phyloP scores from a whole-genome alignment of 2,797 vertebrate species.

The Lemur catta region DNA sequence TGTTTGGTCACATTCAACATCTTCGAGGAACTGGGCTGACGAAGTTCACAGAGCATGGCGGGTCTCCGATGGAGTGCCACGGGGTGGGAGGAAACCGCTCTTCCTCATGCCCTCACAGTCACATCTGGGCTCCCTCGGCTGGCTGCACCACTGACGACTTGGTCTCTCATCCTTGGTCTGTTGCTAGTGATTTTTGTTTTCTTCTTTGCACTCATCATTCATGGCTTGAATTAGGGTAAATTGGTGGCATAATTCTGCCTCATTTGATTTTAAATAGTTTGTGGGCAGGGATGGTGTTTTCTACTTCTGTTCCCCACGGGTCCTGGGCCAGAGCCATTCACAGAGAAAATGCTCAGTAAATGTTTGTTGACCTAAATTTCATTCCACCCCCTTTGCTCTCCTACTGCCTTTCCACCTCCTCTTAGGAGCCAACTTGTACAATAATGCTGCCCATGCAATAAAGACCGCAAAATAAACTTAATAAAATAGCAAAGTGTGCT shows the following conservation, averaged over 20 bases:
- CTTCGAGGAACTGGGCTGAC: not conserved
- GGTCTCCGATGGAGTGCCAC: not conserved
- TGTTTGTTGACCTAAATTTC: not conserved
- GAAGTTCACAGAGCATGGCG: not conserved
- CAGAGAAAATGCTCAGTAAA: not conserved
- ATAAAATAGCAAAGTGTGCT: not conserved
- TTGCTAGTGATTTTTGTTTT: not conserved
- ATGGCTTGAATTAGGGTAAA: not conserved
- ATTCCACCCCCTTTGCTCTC: not conserved
- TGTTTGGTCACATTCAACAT: not conserved
- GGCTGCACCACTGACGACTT: not conserved
- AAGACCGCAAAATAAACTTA: not conserved
- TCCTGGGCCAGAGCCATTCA: not conserved
- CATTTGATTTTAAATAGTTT: constrained; percentile 17
- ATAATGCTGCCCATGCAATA: not conserved
- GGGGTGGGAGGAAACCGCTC: not conserved
- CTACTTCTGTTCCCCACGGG: not conserved
- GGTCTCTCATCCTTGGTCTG: not conserved
- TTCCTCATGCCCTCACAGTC: not conserved
- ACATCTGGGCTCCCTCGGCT: not conserved
- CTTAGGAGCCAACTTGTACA: not conserved
- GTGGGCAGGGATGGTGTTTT: not conserved
- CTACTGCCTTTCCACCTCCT: not conserved
- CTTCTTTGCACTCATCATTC: not conserved
- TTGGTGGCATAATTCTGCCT: not conserved